Conservation (phyloP, 2,888 invertebrate species). For the Polia nebulosa region DNA sequence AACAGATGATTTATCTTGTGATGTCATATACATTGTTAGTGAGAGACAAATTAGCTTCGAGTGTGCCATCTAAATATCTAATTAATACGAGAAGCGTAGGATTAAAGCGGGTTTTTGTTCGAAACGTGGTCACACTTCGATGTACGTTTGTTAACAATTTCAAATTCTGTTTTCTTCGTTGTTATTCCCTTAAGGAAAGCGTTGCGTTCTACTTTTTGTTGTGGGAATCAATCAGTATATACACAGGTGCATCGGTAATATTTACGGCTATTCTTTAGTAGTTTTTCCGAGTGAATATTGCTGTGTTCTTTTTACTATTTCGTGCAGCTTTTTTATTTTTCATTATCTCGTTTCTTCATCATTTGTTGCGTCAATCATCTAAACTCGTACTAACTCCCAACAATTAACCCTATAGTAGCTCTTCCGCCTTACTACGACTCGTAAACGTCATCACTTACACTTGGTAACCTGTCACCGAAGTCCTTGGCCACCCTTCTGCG, state of each 20-base stretch:
- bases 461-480: slow-evolving; percentile 24
- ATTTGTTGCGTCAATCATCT: not conserved
- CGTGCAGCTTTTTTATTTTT: not conserved
- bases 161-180: slow-evolving; percentile 40
- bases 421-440: not conserved
- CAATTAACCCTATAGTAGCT: not conserved
- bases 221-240: slow-evolving; percentile 32
- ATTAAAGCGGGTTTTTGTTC: slow-evolving; percentile 58
- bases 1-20: slow-evolving; percentile 60
- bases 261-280: not conserved
- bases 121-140: slow-evolving; percentile 51
- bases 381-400: not conserved
- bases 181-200: slow-evolving; percentile 21
- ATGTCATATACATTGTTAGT: slow-evolving; percentile 54
- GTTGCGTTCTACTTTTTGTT: slow-evolving; percentile 35
- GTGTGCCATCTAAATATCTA: slow-evolving; percentile 54
- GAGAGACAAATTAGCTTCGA: slow-evolving; percentile 59
- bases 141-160: slow-evolving; percentile 41
- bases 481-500: slow-evolving; percentile 57
- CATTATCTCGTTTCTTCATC: not conserved
- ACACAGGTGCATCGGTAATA: slow-evolving; percentile 17
- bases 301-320: not conserved
- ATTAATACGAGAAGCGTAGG: slow-evolving; percentile 59
- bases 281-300: not conserved
- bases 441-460: not conserved